Evolutionary conservation across 2,113 vertebrate genomes (phyloP).

Genomic region (Leptobrachium ailaonicum): DNA sequence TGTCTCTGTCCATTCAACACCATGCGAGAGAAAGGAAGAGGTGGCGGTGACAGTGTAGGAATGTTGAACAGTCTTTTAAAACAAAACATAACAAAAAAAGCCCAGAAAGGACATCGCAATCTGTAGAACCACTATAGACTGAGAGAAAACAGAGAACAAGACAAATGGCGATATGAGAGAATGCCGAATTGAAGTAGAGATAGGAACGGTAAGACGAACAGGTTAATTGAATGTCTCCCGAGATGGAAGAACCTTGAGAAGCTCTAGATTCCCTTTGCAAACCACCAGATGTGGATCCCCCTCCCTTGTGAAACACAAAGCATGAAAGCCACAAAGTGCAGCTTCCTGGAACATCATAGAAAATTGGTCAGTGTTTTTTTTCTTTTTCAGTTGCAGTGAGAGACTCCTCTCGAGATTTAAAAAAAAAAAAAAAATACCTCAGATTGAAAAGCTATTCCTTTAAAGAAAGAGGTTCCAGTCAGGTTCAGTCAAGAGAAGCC

Average conservation of each 20-base stretch:
- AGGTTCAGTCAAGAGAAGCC: too few species aligned
- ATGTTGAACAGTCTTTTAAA: background rate
- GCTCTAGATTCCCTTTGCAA: too few species aligned
- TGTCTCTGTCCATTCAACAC: slow-evolving; percentile 1
- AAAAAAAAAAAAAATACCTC: too few species aligned
- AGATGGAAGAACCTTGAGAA: background rate
- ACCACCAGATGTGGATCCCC: background rate
- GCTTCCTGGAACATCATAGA: background rate
- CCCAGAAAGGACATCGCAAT: too few species aligned
- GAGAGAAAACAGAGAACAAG: too few species aligned
- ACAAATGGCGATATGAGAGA: too few species aligned
- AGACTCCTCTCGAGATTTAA: too few species aligned
- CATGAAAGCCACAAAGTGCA: slow-evolving; percentile 15
- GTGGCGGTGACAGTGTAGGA: background rate
- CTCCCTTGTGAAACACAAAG: slow-evolving; percentile 14
- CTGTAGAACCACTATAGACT: too few species aligned
- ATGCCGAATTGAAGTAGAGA: too few species aligned
- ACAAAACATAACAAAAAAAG: background rate
- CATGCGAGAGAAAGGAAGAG: background rate
- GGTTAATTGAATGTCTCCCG: background rate
- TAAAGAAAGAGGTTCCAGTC: too few species aligned
- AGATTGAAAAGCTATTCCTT: too few species aligned
- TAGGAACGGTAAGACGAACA: background rate
- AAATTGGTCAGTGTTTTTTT: background rate
- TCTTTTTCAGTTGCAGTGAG: too few species aligned